A percentile compares a stretch with the other conserved stretches of the same genome.
phyloP scores from a whole-genome alignment of 2,888 invertebrate species.

The Scaptomyza parva region DNA sequence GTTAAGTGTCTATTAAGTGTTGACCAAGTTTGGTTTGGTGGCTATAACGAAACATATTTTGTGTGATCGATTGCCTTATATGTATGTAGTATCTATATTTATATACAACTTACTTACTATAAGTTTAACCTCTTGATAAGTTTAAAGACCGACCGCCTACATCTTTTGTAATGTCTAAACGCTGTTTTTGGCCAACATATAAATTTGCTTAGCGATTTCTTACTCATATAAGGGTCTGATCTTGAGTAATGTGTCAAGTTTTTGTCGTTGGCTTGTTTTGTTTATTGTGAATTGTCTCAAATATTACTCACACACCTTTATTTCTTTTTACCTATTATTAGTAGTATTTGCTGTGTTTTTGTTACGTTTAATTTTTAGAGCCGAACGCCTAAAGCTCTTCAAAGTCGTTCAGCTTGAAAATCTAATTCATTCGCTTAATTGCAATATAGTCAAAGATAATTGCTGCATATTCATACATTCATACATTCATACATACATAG shows the following conservation, averaged over 20 bases:
- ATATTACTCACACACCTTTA: constrained; percentile 62
- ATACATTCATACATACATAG: not conserved
- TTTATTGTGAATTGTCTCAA: constrained; percentile 34
- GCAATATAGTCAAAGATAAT: constrained; percentile 59
- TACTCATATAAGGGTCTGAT: constrained; percentile 42
- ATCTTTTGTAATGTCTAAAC: not conserved
- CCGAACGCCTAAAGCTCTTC: constrained; percentile 67
- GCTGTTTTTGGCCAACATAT: constrained; percentile 14
- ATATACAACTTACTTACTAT: not conserved
- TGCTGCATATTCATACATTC: constrained; percentile 24
- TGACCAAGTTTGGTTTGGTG: constrained; percentile 21
- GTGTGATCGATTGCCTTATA: constrained; percentile 12
- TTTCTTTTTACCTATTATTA: constrained; percentile 6
- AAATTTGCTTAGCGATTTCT: constrained; percentile 1
- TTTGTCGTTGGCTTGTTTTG: constrained; percentile 7
- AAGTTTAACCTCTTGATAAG: constrained; percentile 18
- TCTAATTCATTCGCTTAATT: constrained; percentile 68
- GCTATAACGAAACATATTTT: constrained; percentile 3
- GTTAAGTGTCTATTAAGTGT: constrained; percentile 20
- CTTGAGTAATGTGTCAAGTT: constrained; percentile 21
- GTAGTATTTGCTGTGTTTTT: constrained; percentile 1
- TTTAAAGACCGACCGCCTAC: constrained; percentile 27
- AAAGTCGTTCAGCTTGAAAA: constrained; percentile 82
- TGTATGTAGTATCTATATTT: constrained; percentile 21
- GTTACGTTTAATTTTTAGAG: constrained; percentile 71